A percentile compares a stretch with the other conserved stretches of the same genome.
Conservation (phyloP, 2,113 vertebrate genomes). For the Daboia siamensis region DNA sequence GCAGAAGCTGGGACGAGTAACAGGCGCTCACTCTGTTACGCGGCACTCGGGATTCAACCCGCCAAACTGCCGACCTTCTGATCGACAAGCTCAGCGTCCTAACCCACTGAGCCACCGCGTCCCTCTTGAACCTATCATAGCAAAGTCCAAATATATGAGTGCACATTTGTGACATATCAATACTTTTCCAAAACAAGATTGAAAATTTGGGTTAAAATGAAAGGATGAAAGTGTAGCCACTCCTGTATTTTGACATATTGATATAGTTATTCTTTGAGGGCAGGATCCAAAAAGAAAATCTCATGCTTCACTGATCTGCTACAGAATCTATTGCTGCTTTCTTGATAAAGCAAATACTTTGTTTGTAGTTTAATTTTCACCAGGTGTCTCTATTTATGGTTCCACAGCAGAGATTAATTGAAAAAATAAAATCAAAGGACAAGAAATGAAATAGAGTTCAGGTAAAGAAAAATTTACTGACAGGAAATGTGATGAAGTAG, state of each 20-base stretch:
- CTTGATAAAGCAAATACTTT: slow-evolving; percentile 1
- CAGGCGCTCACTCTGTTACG: no score
- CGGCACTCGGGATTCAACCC: no score
- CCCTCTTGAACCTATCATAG: neutral
- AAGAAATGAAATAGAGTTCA: slow-evolving; percentile 19
- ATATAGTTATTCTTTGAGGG: neutral
- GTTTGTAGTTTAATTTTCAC: slow-evolving; percentile 9
- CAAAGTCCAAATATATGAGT: neutral
- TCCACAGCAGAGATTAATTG: slow-evolving; percentile 20
- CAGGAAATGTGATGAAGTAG: neutral
- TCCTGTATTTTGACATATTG: neutral
- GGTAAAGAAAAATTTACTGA: neutral
- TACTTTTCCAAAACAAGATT: neutral
- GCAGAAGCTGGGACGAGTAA: no score
- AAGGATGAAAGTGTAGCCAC: neutral
- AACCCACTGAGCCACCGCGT: no score
- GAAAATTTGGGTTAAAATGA: neutral
- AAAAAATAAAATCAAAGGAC: slow-evolving; percentile 13
- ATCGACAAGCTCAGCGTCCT: no score
- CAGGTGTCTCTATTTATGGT: neutral
- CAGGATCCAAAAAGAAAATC: neutral
- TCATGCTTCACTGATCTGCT: neutral
- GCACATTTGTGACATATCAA: neutral
- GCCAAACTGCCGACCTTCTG: no score
- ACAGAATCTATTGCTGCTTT: neutral